Conservation (phyloP, 2,113 vertebrate species). For the Carassius gibelio region DNA sequence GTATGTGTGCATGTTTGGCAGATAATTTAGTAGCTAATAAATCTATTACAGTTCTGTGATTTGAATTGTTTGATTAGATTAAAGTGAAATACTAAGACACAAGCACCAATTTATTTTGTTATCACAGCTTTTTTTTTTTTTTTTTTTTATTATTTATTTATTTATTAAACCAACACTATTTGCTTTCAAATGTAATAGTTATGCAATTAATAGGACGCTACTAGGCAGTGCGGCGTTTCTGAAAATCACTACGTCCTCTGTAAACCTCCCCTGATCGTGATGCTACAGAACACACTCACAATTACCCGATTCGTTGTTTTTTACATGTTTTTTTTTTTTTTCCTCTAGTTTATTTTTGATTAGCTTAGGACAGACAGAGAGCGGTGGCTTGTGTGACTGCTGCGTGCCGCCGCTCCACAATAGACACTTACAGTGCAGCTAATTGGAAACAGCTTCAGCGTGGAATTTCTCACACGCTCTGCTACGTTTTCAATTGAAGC, state of each 20-base stretch:
- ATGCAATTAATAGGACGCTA: not conserved
- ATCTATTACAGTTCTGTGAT: no score
- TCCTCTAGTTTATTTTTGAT: slow-evolving; percentile 1
- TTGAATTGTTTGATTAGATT: not conserved
- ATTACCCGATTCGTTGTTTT: not conserved
- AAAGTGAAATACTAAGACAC: no score
- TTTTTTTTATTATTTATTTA: not conserved
- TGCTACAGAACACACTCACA: slow-evolving; percentile 1
- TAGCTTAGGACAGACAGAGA: not conserved
- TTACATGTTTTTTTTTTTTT: not conserved
- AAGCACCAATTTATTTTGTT: not conserved
- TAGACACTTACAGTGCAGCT: slow-evolving; percentile 80
- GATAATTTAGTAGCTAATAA: no score
- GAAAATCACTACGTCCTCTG: not conserved
- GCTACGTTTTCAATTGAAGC: slow-evolving; percentile 84
- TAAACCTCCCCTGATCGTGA: not conserved
- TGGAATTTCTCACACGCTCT: slow-evolving; percentile 76
- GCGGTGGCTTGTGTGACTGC: slow-evolving; percentile 1
- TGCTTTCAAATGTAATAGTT: not conserved
- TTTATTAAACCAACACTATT: not conserved
- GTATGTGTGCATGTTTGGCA: not conserved
- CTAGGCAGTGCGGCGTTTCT: slow-evolving; percentile 20
- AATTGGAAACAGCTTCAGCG: slow-evolving; percentile 87
- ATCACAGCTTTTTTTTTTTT: not conserved
- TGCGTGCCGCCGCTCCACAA: slow-evolving; percentile 66